phyloP scores from a whole-genome alignment of 2,888 invertebrate genomes.

The Microplitis manilae region DNA sequence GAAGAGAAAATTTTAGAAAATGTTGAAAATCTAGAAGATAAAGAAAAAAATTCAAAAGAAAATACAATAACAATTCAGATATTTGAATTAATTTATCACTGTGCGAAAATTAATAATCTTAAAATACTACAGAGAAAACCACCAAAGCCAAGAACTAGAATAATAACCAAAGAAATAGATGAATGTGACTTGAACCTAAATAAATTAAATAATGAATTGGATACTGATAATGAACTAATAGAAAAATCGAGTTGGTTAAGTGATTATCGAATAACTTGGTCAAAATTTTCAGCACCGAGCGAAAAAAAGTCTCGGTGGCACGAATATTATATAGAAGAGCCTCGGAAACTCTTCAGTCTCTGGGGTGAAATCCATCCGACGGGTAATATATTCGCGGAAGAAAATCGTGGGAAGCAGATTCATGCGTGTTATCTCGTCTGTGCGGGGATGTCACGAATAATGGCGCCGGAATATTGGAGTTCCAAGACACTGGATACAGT shows the following conservation, averaged over 20 bases:
- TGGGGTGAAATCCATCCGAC: slow-evolving; percentile 79
- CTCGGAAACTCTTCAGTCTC: slow-evolving; percentile 79
- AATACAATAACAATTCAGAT: slow-evolving; percentile 55
- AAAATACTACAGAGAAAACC: slow-evolving; percentile 54
- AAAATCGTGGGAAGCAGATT: slow-evolving; percentile 78
- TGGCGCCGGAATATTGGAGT: slow-evolving; percentile 66
- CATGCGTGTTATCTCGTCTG: slow-evolving; percentile 76
- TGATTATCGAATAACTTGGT: slow-evolving; percentile 56
- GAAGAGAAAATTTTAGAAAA: slow-evolving; percentile 1
- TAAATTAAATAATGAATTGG: not conserved
- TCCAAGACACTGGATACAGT: slow-evolving; percentile 60
- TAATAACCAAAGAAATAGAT: slow-evolving; percentile 49
- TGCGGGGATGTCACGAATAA: slow-evolving; percentile 64
- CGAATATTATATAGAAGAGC: slow-evolving; percentile 80
- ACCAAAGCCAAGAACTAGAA: slow-evolving; percentile 39
- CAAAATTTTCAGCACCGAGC: slow-evolving; percentile 40
- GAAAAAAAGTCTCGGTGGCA: slow-evolving; percentile 73
- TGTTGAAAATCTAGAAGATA: not conserved
- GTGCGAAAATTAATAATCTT: slow-evolving; percentile 60
- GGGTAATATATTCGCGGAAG: slow-evolving; percentile 74
- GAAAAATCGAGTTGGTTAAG: slow-evolving; percentile 60
- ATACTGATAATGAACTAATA: slow-evolving; percentile 27
- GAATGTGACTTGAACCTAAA: slow-evolving; percentile 54
- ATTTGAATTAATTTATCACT: slow-evolving; percentile 58
- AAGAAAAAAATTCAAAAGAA: slow-evolving; percentile 2